A percentile compares a stretch with the other conserved stretches of the same genome.
These are phyloP conservation scores for Myotis planiceps DNA, from an alignment of 2,797 vertebrate genomes.

Conservation along the genomic window DNA sequence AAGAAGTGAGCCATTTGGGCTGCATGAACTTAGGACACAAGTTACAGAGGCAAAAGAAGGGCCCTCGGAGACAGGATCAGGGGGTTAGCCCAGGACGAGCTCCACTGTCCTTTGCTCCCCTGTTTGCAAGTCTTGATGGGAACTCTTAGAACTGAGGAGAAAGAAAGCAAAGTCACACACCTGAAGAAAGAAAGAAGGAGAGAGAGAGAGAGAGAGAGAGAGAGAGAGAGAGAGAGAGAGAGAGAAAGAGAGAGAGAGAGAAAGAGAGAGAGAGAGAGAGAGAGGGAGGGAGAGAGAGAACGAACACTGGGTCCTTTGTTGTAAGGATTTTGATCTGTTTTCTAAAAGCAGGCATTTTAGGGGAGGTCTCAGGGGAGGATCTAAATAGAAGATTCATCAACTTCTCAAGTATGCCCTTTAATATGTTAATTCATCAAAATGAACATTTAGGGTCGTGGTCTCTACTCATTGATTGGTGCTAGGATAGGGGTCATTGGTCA, in stretches of 20 bases:
- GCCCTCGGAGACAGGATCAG: neutral
- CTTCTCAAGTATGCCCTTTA: neutral
- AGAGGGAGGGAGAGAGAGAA: neutral
- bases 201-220: too few relatives aligned
- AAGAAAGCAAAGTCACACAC: neutral
- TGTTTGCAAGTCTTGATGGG: neutral
- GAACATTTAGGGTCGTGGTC: neutral
- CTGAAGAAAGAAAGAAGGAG: neutral
- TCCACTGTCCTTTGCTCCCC: neutral
- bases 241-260: too few relatives aligned
- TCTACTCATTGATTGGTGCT: too few relatives aligned
- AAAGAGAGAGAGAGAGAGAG: too few relatives aligned
- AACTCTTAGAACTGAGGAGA: neutral
- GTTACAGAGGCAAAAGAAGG: neutral
- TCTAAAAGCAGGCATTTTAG: neutral
- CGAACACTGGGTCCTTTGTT: neutral
- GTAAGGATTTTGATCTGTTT: neutral
- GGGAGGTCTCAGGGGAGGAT: neutral
- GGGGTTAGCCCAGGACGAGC: neutral
- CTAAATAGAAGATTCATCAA: neutral
- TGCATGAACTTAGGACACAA: neutral
- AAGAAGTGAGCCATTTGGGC: neutral
- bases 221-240: too few relatives aligned
- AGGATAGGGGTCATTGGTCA: neutral
- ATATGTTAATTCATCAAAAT: neutral